Evolutionary conservation across 2,888 invertebrate genomes (phyloP), one percentile per base, ranked within the genome.

Genomic region (Oligia latruncula): DNA sequence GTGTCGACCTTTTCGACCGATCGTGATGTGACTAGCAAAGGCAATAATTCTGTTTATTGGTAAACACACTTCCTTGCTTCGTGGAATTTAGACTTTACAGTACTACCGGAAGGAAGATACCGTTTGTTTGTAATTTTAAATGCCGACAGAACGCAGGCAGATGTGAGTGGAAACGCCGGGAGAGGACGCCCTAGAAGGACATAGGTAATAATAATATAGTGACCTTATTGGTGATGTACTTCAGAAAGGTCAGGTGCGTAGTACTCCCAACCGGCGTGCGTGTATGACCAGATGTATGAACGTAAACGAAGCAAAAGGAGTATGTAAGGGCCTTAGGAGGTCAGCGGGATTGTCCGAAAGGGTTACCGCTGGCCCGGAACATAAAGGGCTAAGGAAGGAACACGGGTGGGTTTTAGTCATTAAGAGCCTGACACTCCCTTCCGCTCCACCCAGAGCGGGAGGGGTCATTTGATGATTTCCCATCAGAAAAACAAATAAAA

Each of bases 11-110:
- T 75, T 84, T 23, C 52, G 43, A 67, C 70, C 52, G 65, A 80
- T 84, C 90, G 90, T 90, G 89, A 88, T 85, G 35, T 40, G 89
- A 87, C 83, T 90, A 40, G 29, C 49, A 74, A 89, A 84, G 79
- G 70, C 43, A 81, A 74, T 81, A 74, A 82, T 76, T 64, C 68
- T 84, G 65, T 78, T 71, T 85, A 83, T 84, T 75, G 74, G 49
- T 85, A 81, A 81, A 81, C 71, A 68, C 15, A 84, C 83, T 87
- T 85, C 86, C 87, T 87, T 71, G 35, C 80, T 78, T 78, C 67
- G 23, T 70, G 74, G 82, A 82, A 87, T 80, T 77, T 74, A 78
- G 65, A 81, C 64, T 72, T 81, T 49, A 64, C 55, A 8, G 8
- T 35, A 35, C 43, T 66, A 70, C 58, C 82, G 90, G 86, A 90